Conservation (phyloP, 2,888 invertebrate genomes). For the Lepidocyrtinus sp. region DNA sequence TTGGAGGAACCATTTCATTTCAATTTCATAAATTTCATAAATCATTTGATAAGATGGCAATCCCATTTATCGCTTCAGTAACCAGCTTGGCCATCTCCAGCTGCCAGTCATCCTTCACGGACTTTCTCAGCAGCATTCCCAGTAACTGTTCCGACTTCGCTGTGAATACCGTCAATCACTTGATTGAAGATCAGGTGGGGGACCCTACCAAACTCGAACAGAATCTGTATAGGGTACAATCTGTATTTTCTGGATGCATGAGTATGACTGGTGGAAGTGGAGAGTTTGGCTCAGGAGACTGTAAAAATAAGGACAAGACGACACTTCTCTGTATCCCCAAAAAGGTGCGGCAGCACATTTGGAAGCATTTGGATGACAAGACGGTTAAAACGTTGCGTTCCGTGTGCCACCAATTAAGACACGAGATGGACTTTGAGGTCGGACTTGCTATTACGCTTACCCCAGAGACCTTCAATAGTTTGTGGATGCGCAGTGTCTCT, state of each 20-base stretch:
- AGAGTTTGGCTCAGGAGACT: conserved; percentile 31
- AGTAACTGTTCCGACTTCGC: conserved; percentile 44
- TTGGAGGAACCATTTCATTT: no score
- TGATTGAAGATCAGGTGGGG: conserved; percentile 51
- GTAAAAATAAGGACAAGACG: background rate
- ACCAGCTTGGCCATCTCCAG: conserved; percentile 20
- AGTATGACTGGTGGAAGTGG: no score
- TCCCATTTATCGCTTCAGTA: no score
- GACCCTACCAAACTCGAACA: conserved; percentile 39
- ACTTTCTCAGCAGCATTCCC: conserved; percentile 39
- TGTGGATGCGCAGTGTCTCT: conserved; percentile 51
- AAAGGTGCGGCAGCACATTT: conserved; percentile 41
- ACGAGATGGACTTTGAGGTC: conserved; percentile 56
- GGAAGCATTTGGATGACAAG: conserved; percentile 41
- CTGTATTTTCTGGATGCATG: conserved; percentile 21
- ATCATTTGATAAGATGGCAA: no score
- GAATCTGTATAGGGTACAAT: conserved; percentile 35
- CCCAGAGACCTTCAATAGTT: conserved; percentile 3
- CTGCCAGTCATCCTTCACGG: conserved; percentile 31
- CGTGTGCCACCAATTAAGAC: conserved; percentile 41
- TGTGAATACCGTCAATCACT: conserved; percentile 41
- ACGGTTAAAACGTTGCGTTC: conserved; percentile 32
- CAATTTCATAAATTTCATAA: no score
- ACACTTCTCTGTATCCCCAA: conserved; percentile 14
- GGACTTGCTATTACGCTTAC: conserved; percentile 30